Evolutionary conservation across 2,113 vertebrate genomes (phyloP), one percentile per base, ranked within the genome.

Genomic region (Amblyornis subalaris): DNA sequence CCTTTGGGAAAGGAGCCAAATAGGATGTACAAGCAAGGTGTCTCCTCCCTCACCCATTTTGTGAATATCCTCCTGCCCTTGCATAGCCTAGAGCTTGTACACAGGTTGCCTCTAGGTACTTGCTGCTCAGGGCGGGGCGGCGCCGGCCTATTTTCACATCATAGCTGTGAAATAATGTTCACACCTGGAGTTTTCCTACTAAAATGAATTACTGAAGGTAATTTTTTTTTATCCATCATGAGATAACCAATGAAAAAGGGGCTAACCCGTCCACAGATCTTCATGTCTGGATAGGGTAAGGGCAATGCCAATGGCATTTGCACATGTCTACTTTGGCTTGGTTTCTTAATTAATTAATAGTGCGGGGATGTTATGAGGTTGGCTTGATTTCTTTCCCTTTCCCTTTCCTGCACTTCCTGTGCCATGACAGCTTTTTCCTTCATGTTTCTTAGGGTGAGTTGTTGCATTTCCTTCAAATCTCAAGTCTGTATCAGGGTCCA

Each of bases 311-410:
- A 29, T 78, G 57, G 6, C 14, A 23, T 62, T 94, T 76, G 31
- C 66, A 94, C 66, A 12, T 74, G 51, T 90, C 71, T 90, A 1
- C 18, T 45, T 92, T 95, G 80, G 77, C 85, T 85, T 0, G 0
- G 19, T 61, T 92, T 76, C 89, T 72, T 58, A 71, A 42, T 87
- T 88, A 92, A 76, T 89, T 71, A 65, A 35, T 23, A 24, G 16
- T 4, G 21, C 36, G 22, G 38, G 33, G 72, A 20, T 76, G 51
- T 83, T 94, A 47, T 1, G 7, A 78, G 48, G 61, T 78, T 95
- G 84, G 70, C 83, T 89, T 57, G 17, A 51, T 75, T 93, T 84
- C 74, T 93, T 94, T 93, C 76, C 88, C 38, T 91, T 94, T 95
- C 81, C 81, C 36, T 74, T 92, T 94, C 45, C 66, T 78, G 45